phyloP scores from a whole-genome alignment of 2,113 vertebrate genomes.

The Aplodontia rufa region DNA sequence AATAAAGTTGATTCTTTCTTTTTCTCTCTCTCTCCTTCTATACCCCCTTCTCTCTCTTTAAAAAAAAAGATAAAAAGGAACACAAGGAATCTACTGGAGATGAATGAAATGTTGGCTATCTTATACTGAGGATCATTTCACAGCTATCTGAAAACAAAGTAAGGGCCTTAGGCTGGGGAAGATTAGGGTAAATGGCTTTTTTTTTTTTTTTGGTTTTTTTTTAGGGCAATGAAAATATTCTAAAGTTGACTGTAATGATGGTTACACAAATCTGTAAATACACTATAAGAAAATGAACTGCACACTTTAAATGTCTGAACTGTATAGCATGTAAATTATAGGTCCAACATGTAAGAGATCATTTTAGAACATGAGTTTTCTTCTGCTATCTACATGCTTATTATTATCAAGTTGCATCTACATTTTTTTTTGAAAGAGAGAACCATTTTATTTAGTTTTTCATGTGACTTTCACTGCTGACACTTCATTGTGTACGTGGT shows the following conservation, averaged over 20 bases:
- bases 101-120: conserved; percentile 10
- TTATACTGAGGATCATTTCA: conserved; percentile 27
- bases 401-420: not conserved
- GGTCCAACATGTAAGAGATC: not conserved
- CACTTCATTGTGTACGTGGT: too few relatives aligned
- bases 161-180: not conserved
- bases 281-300: not conserved
- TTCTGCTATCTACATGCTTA: not conserved
- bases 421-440: too few relatives aligned
- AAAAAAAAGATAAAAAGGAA: too few relatives aligned
- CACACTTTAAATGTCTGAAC: not conserved
- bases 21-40: too few relatives aligned
- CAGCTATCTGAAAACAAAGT: not conserved
- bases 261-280: not conserved
- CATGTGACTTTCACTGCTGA: too few relatives aligned
- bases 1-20: too few relatives aligned
- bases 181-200: not conserved
- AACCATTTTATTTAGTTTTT: too few relatives aligned
- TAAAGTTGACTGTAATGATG: not conserved
- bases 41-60: too few relatives aligned
- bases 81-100: not conserved
- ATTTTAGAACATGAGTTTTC: not conserved
- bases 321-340: not conserved
- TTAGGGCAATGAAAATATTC: not conserved
- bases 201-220: too few relatives aligned